A percentile compares a stretch with the other conserved stretches of the same genome.
Conservation (phyloP, 2,113 vertebrate genomes). For the Vulpes lagopus region DNA sequence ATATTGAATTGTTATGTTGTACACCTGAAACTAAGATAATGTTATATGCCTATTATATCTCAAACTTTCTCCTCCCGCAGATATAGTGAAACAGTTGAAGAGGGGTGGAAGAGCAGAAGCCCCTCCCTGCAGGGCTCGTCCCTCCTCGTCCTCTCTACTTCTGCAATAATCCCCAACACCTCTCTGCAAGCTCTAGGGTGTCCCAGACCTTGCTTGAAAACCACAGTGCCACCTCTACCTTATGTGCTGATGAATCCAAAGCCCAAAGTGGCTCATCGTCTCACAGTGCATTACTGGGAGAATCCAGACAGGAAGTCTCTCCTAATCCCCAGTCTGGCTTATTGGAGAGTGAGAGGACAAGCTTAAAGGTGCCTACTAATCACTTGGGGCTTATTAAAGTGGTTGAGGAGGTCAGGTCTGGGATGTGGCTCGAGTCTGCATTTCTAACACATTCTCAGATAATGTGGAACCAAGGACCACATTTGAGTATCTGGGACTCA, state of each 20-base stretch:
- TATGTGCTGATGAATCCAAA: background rate
- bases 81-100: background rate
- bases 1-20: background rate
- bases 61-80: background rate
- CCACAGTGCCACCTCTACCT: background rate
- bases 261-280: background rate
- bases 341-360: background rate
- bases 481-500: background rate
- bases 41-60: background rate
- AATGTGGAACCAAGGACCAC: background rate
- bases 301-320: background rate
- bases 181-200: background rate
- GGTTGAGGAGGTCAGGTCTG: background rate
- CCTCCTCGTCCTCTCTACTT: background rate
- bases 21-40: background rate
- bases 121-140: too few relatives aligned
- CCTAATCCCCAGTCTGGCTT: background rate
- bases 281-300: background rate
- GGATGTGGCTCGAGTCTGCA: background rate
- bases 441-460: background rate
- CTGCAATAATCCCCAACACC: background rate
- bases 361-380: background rate
- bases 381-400: background rate
- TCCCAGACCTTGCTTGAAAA: background rate
- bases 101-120: background rate